Conservation (phyloP, 2,797 vertebrate species). For the Esox lucius region DNA sequence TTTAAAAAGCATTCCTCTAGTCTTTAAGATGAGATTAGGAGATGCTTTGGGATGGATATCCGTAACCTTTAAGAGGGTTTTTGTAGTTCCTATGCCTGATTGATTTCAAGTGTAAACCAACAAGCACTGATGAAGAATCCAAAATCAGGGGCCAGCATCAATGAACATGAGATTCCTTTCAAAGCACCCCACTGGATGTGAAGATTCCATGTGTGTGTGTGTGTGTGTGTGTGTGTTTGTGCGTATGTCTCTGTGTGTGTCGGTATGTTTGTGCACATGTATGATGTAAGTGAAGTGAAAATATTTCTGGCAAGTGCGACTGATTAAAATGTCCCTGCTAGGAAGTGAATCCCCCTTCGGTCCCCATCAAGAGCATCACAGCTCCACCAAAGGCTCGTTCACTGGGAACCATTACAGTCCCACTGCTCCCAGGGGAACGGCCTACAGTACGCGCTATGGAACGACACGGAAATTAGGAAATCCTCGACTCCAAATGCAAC, state of each 20-base stretch:
- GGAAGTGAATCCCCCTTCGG: too few species aligned
- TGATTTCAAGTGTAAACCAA: neutral
- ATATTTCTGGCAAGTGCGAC: neutral
- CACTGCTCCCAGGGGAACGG: neutral
- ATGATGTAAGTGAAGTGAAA: neutral
- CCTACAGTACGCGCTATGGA: too few species aligned
- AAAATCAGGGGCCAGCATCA: neutral
- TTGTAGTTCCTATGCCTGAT: neutral
- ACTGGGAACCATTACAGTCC: neutral
- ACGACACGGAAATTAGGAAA: too few species aligned
- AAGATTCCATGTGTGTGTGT: neutral
- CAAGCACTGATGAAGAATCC: neutral
- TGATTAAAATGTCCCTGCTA: constrained; percentile 22
- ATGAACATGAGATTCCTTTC: neutral
- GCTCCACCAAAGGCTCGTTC: neutral
- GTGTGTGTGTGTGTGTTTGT: neutral
- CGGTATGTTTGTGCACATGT: neutral
- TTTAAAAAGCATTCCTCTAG: neutral
- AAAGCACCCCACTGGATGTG: neutral
- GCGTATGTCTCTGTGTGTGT: neutral
- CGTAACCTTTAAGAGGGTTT: neutral
- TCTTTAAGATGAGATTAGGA: neutral
- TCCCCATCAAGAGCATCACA: neutral
- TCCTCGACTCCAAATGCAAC: too few species aligned
- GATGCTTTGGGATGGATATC: neutral